Conservation (phyloP, 92 coral and sea anemone species). For the Epizoanthus illoricatus region DNA sequence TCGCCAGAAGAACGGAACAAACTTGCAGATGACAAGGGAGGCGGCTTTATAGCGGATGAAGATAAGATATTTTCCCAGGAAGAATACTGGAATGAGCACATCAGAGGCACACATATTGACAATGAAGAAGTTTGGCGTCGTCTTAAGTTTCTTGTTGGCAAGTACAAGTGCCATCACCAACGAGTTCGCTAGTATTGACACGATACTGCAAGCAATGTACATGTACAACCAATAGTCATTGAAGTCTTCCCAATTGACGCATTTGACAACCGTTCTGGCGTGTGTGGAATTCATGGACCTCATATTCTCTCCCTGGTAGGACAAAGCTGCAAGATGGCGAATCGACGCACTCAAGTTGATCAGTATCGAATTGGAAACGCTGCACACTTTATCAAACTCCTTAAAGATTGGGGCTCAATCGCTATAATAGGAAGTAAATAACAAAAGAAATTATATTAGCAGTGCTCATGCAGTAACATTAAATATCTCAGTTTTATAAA, state of each 20-base stretch:
- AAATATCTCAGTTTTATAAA: no score
- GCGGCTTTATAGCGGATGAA: constrained; percentile 1
- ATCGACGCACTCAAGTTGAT: no score
- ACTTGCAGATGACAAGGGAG: constrained; percentile 31
- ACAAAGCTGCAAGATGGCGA: no score
- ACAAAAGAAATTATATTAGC: no score
- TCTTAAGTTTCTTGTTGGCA: constrained; percentile 1
- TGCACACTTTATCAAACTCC: no score
- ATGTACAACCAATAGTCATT: constrained; percentile 25
- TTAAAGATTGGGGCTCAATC: no score
- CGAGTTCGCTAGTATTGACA: constrained; percentile 13
- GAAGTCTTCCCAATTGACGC: constrained; percentile 18
- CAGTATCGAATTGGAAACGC: no score
- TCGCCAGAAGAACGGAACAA: constrained; percentile 15
- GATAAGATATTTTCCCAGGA: constrained; percentile 22
- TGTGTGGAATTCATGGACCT: no score
- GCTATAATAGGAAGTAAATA: no score
- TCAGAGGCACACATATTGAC: constrained; percentile 37
- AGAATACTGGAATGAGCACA: constrained; percentile 12
- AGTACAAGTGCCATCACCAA: constrained; percentile 23
- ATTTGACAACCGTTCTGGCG: no score
- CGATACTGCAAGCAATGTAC: constrained; percentile 6
- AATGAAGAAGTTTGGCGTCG: constrained; percentile 13
- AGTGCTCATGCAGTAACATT: no score
- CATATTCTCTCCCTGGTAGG: no score